Evolutionary conservation across 2,113 vertebrate genomes (phyloP).

Genomic region (Aegotheles bennettii): DNA sequence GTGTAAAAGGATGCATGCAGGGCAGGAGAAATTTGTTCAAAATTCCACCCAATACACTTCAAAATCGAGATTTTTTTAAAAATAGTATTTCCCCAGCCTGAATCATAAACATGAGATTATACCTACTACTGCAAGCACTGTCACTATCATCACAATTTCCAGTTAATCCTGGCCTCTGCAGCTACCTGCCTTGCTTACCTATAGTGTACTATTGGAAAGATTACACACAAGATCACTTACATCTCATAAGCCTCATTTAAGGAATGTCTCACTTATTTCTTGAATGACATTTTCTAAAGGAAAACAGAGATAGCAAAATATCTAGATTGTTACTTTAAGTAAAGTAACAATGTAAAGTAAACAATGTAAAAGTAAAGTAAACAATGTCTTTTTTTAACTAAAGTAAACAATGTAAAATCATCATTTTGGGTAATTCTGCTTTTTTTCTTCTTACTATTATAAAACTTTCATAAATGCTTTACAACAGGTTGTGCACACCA

Average conservation of each 20-base stretch:
- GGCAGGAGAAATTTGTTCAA: background rate
- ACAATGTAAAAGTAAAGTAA: no score
- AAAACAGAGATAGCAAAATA: background rate
- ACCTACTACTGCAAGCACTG: background rate
- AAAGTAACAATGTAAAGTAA: no score
- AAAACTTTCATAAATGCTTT: background rate
- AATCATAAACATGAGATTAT: background rate
- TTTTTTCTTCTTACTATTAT: background rate
- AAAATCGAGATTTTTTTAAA: accelerated
- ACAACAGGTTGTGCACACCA: background rate
- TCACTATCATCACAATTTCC: background rate
- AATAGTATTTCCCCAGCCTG: background rate
- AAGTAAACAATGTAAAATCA: background rate
- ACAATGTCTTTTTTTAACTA: no score
- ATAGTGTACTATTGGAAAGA: background rate
- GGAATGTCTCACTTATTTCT: background rate
- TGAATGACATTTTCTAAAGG: background rate
- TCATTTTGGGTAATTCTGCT: background rate
- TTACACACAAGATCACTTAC: no score
- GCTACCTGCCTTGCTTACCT: background rate
- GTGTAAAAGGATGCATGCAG: background rate
- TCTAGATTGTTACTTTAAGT: background rate
- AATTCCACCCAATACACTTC: background rate
- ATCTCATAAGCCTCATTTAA: background rate
- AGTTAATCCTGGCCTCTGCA: background rate